phyloP scores from a whole-genome alignment of 2,113 vertebrate genomes.

The Halcyon senegalensis region DNA sequence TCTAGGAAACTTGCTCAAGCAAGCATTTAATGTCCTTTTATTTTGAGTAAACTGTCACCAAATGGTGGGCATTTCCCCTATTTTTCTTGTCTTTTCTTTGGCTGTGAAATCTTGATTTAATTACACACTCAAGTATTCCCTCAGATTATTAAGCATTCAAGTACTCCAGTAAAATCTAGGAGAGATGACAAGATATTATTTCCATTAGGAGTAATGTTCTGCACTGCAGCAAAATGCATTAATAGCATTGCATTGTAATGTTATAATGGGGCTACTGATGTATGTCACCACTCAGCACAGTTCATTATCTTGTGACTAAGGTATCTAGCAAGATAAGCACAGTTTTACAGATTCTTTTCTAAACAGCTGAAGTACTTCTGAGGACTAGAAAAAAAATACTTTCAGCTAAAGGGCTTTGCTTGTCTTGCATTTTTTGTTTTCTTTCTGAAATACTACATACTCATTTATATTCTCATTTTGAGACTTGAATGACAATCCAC shows the following conservation, averaged over 20 bases:
- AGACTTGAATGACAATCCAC: conserved; percentile 4
- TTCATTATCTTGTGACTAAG: conserved; percentile 45
- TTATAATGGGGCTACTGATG: conserved; percentile 46
- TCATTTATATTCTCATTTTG: conserved; percentile 3
- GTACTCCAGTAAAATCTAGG: conserved; percentile 31
- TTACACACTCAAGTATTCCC: conserved; percentile 33
- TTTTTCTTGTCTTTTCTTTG: conserved; percentile 32
- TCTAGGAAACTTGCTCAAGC: conserved; percentile 53
- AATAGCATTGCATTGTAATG: conserved; percentile 29
- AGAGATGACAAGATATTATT: conserved; percentile 35
- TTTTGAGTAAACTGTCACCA: conserved; percentile 58
- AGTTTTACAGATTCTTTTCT: conserved; percentile 8
- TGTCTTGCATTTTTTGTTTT: neutral
- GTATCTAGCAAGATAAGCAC: neutral
- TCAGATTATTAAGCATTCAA: conserved; percentile 26
- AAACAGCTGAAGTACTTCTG: neutral
- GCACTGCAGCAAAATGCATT: conserved; percentile 49
- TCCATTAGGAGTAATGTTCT: conserved; percentile 25
- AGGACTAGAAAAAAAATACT: neutral
- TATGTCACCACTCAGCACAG: neutral
- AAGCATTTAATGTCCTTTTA: conserved; percentile 55
- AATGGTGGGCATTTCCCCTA: conserved; percentile 44
- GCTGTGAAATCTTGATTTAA: conserved; percentile 59
- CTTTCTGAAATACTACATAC: neutral
- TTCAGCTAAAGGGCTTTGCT: neutral